A percentile compares a stretch with the other conserved stretches of the same genome.
Conservation (phyloP, 1,140 invertebrate species). For the Anastrepha obliqua region DNA sequence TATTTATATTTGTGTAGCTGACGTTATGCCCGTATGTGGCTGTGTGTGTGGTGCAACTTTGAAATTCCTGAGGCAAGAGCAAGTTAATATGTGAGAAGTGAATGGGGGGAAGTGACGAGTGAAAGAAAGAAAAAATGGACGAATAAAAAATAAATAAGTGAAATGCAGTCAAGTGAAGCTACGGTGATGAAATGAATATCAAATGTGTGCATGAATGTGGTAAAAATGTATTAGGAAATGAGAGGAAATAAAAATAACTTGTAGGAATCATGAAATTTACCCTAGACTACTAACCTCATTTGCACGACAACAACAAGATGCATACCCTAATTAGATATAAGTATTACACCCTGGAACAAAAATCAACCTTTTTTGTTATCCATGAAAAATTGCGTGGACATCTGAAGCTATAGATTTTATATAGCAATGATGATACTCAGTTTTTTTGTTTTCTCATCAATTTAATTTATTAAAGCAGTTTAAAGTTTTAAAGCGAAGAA, state of each 20-base stretch:
- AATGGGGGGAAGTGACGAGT: neutral
- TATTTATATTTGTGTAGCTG: neutral
- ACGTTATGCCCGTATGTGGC: neutral
- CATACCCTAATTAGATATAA: no score
- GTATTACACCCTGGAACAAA: no score
- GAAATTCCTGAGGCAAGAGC: conserved; percentile 9
- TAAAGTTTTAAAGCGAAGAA: no score
- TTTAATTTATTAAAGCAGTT: no score
- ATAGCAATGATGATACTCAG: no score
- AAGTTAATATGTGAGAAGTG: neutral
- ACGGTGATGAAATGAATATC: neutral
- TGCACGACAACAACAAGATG: no score
- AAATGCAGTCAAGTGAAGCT: conserved; percentile 30
- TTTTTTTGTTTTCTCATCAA: no score
- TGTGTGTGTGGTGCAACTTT: neutral
- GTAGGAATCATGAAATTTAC: neutral
- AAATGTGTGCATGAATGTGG: neutral
- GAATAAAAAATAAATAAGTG: neutral
- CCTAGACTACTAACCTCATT: no score
- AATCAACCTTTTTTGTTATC: no score
- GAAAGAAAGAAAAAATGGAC: neutral
- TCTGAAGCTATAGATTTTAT: no score
- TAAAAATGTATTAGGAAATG: neutral
- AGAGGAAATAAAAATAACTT: neutral
- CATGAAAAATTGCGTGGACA: no score